Evolutionary conservation across 2,888 invertebrate genomes (phyloP), one percentile per base, ranked within the genome.

Genomic region (Dasysyrphus tricinctus): DNA sequence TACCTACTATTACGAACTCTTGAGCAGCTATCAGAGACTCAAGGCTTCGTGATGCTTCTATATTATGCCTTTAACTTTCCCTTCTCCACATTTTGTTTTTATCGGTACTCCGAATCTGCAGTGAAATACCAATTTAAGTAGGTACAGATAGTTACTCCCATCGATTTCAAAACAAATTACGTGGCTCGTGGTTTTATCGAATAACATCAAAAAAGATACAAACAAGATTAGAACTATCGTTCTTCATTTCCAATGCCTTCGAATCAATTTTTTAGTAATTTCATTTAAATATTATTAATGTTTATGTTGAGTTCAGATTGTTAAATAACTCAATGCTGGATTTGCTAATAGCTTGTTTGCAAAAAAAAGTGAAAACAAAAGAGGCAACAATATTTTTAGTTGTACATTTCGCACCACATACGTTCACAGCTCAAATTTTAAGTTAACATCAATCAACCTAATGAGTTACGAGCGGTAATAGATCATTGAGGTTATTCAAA

Each of bases 401-500:
- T 51, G 49, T 34, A 54, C 32, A 63, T 74, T 39, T 44, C 61
- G 65, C 39, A 65, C 56, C 51, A 59, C 74, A 74, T 73, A 78
- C 54, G 54, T 78, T 74, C 61, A 42, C 57, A 73, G 32, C 65
- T 78, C 5, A 47, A 44, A 39, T 72, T 24, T 65, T 19, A 39
- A 69, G 67, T 61, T 67, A 67, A 24, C 78, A 83, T 83, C 69
- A 83, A 78, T 83, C 79, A 83, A 49, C 37, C 6, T 24, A 24
- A 24, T 56, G 19, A 67, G 63, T 76, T 81, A 76, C 39, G 69
- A 78, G 69, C 32, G 44, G 69, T 73, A 74, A 67, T 74, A 78
- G 82, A 67, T 83, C 78, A 69, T 74, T 74, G 78, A 49, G 74
- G 82, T 74, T 78, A 67, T 69, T 56, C 49, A 61, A 74, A 61